Evolutionary conservation across 2,888 invertebrate genomes (phyloP).

Genomic region (Miltochrista miniata): DNA sequence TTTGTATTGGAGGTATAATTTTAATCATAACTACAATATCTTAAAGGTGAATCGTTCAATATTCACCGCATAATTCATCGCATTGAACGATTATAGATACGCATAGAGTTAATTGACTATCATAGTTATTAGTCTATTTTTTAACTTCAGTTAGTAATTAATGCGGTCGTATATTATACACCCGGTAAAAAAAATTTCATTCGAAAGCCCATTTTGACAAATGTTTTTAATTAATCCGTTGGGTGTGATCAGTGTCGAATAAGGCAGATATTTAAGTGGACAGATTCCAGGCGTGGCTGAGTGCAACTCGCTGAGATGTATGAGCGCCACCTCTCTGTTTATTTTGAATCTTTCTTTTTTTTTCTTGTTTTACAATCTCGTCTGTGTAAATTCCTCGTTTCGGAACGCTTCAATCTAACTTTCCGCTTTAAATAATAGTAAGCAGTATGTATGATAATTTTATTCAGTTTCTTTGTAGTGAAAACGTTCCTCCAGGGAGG

Average conservation of each 20-base stretch:
- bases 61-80: constrained; percentile 51
- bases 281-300: constrained; percentile 69
- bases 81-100: constrained; percentile 56
- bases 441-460: constrained; percentile 65
- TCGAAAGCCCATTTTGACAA: constrained; percentile 67
- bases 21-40: too few relatives aligned
- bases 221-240: constrained; percentile 76
- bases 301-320: constrained; percentile 50
- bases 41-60: constrained; percentile 15
- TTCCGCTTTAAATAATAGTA: constrained; percentile 56
- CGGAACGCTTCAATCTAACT: constrained; percentile 53
- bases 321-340: constrained; percentile 55
- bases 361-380: constrained; percentile 31
- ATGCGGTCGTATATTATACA: constrained; percentile 54
- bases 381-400: constrained; percentile 40
- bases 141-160: constrained; percentile 63
- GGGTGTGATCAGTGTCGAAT: constrained; percentile 66
- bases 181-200: constrained; percentile 57
- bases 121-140: constrained; percentile 59
- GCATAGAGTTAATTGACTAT: constrained; percentile 54
- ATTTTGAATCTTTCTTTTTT: constrained; percentile 40
- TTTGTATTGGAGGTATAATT: too few relatives aligned
- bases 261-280: constrained; percentile 64
- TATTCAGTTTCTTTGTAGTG: constrained; percentile 74
- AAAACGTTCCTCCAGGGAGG: constrained; percentile 70